phyloP scores from a whole-genome alignment of 2,113 vertebrate species.

The Oreocharis arfaki region DNA sequence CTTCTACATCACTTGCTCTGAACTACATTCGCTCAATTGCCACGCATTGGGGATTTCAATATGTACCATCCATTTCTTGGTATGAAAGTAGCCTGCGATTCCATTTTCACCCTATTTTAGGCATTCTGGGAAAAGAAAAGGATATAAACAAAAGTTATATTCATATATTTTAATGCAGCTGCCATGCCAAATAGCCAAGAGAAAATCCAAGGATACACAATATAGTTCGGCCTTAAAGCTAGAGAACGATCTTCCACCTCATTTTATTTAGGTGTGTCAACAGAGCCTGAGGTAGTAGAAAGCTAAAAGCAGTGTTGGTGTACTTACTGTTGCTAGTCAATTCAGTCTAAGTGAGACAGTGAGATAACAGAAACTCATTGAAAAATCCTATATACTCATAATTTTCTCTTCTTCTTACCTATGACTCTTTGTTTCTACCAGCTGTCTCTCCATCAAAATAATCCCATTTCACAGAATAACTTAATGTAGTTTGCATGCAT shows the following conservation, averaged over 20 bases:
- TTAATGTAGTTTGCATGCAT: background rate
- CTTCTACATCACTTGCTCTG: background rate
- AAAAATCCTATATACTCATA: background rate
- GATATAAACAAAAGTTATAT: background rate
- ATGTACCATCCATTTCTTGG: rapidly evolving
- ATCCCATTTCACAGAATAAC: background rate
- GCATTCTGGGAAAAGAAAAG: background rate
- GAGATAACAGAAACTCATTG: background rate
- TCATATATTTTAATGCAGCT: background rate
- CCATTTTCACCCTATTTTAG: background rate
- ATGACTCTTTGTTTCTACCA: background rate
- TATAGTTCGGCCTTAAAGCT: background rate
- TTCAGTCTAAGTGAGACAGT: background rate
- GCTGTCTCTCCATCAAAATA: background rate
- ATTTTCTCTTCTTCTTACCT: background rate
- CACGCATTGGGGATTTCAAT: background rate
- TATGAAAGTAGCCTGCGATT: background rate
- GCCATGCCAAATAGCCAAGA: background rate
- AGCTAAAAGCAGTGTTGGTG: background rate
- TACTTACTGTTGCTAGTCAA: background rate
- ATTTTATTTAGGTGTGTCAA: background rate
- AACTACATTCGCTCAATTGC: background rate
- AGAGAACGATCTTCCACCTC: background rate
- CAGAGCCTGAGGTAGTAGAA: background rate
- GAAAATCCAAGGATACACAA: background rate